Evolutionary conservation across 2,113 vertebrate genomes (phyloP).

Genomic region (Ciconia boyciana): DNA sequence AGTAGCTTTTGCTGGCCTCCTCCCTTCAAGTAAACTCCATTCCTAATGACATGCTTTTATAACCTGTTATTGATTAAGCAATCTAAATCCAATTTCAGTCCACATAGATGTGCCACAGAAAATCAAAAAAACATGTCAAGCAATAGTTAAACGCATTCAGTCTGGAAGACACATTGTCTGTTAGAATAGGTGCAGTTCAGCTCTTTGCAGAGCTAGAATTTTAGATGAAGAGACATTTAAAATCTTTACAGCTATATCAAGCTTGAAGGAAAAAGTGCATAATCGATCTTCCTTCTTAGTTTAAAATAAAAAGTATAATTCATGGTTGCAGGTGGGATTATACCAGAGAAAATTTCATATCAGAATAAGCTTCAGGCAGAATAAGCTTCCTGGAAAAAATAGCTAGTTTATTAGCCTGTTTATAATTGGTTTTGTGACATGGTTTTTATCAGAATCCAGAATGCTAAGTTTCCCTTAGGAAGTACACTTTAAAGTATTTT

Average conservation of each 20-base stretch:
- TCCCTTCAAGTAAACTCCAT: neutral
- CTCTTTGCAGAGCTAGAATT: neutral
- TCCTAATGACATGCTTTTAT: neutral
- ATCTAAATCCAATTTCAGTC: slow-evolving; percentile 35
- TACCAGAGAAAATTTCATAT: neutral
- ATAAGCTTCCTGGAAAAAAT: neutral
- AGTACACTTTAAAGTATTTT: neutral
- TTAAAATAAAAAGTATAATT: neutral
- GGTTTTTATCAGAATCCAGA: neutral
- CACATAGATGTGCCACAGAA: neutral
- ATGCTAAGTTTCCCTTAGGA: neutral
- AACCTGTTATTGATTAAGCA: slow-evolving; percentile 44
- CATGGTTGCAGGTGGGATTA: neutral
- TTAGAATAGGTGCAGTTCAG: neutral
- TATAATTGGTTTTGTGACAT: neutral
- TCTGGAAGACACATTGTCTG: neutral
- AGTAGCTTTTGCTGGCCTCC: neutral
- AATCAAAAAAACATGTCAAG: neutral
- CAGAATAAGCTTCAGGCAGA: neutral
- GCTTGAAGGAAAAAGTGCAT: neutral
- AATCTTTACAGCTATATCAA: neutral
- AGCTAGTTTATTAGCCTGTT: neutral
- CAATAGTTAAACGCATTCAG: neutral
- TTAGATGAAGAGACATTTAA: slow-evolving; percentile 9
- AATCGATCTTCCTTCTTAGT: neutral